Base-by-base conservation (phyloP, 1,140 invertebrate species). In the Drosophila santomea region DNA sequence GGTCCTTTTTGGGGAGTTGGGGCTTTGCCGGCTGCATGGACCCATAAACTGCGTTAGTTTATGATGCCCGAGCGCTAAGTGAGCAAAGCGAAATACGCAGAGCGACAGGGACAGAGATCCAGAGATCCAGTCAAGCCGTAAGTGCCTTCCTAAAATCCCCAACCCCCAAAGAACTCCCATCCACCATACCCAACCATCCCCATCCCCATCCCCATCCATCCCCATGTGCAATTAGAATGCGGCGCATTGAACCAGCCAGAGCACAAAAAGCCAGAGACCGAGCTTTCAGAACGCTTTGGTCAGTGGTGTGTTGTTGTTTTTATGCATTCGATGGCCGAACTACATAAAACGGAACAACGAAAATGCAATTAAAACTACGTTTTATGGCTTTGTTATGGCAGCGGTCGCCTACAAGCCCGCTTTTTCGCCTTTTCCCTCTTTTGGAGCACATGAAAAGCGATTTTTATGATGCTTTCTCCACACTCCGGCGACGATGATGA, bases 281-380 rank as follows among this genome's bases (percentile, higher is more conserved):
- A 60, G 50, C 38, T 72, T 39, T 59, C 48, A 50, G 32, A 10
- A 23, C 57, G 28, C 39, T 52, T 39, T 89, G 84, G 84, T 83
- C 83, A 88, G 73, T 76, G 61, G 57, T 51, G 52, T 76, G 73
- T 85, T 86, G 78, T 81, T 85, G 78, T 86, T 86, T 80, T 80
- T 77, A 82, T 86, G 78, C 75, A 90, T 80, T 74, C 80, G 56
- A 72, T 74, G 67, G 74, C 74, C 79, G 73, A 88, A 91, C 88
- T 91, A 83, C 80, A 84, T 88, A 89, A 91, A 91, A 88, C 85
- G 82, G 88, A 78, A 88, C 83, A 91, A 91, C 88, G 88, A 91
- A 91, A 91, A 91, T 85, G 88, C 88, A 91, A 91, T 91, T 91
- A 91, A 91, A 91, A 91, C 77, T 91, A 91, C 80, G 83, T 91